Conservation (phyloP, 2,888 invertebrate species). For the Mesopsocus fuscifrons region DNA sequence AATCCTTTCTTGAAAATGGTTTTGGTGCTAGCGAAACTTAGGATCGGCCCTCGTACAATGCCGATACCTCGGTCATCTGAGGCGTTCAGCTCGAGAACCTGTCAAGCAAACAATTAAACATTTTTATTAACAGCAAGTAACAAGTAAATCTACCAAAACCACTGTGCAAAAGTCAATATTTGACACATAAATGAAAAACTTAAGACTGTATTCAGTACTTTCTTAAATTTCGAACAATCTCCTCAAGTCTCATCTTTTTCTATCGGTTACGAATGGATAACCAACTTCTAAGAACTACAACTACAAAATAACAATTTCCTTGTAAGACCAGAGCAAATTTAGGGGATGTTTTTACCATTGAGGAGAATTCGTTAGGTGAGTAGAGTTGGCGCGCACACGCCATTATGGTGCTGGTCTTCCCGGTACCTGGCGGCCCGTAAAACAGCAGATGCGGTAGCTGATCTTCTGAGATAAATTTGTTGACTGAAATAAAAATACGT, state of each 20-base stretch:
- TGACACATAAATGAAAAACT: not conserved
- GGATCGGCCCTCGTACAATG: constrained; percentile 80
- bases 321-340: too few relatives aligned
- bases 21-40: constrained; percentile 91
- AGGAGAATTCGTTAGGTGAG: constrained; percentile 69
- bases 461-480: constrained; percentile 74
- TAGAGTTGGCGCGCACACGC: constrained; percentile 90
- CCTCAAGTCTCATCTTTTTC: too few relatives aligned
- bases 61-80: constrained; percentile 97
- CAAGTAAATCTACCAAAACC: too few relatives aligned
- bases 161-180: not conserved
- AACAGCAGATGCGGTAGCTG: constrained; percentile 89
- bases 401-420: constrained; percentile 93
- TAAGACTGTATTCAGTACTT: not conserved
- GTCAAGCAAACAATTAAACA: constrained; percentile 16
- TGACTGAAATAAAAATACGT: constrained; percentile 40
- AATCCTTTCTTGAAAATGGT: constrained; percentile 87
- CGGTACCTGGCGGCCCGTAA: constrained; percentile 97
- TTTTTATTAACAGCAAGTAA: constrained; percentile 8
- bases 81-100: constrained; percentile 86
- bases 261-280: too few relatives aligned
- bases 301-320: too few relatives aligned
- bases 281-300: too few relatives aligned
- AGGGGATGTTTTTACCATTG: too few relatives aligned
- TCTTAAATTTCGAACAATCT: constrained; percentile 5